These are phyloP conservation scores for Oryzias celebensis DNA, from an alignment of 2,113 vertebrate genomes.

Conservation along the genomic window DNA sequence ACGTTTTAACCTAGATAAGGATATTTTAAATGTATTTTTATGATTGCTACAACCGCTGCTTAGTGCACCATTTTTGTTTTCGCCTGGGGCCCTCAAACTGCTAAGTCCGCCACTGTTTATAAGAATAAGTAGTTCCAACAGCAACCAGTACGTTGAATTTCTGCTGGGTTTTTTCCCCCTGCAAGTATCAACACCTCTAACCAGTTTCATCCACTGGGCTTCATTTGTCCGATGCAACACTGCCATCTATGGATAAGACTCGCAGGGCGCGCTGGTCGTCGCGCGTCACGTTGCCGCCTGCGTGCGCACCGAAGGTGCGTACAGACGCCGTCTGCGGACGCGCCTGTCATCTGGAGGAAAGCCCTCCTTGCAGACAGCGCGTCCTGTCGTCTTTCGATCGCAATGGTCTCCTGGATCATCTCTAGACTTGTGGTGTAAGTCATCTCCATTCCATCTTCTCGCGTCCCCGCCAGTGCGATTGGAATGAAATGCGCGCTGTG, in stretches of 20 bases:
- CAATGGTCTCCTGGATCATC: constrained; percentile 99
- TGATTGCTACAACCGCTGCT: no score
- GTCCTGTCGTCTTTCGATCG: constrained; percentile 75
- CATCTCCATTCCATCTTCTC: constrained; percentile 3
- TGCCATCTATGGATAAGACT: constrained; percentile 57
- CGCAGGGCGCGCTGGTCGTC: constrained; percentile 13
- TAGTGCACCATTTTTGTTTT: no score
- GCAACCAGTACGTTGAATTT: no score
- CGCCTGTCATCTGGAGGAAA: constrained; percentile 78
- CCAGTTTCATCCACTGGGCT: background rate
- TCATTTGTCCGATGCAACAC: constrained; percentile 41
- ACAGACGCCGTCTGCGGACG: constrained; percentile 55
- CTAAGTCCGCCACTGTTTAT: no score
- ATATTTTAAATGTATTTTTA: no score
- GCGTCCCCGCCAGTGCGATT: background rate
- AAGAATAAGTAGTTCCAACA: no score
- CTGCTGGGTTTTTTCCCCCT: no score
- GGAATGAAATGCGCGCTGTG: background rate
- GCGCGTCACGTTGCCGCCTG: constrained; percentile 54
- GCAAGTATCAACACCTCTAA: background rate
- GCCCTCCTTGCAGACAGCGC: constrained; percentile 76
- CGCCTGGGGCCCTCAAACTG: no score
- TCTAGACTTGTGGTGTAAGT: constrained; percentile 99
- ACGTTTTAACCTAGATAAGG: no score
- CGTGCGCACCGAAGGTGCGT: constrained; percentile 57